Conservation (phyloP, 2,113 vertebrate species). For the Chaetodon trifascialis region DNA sequence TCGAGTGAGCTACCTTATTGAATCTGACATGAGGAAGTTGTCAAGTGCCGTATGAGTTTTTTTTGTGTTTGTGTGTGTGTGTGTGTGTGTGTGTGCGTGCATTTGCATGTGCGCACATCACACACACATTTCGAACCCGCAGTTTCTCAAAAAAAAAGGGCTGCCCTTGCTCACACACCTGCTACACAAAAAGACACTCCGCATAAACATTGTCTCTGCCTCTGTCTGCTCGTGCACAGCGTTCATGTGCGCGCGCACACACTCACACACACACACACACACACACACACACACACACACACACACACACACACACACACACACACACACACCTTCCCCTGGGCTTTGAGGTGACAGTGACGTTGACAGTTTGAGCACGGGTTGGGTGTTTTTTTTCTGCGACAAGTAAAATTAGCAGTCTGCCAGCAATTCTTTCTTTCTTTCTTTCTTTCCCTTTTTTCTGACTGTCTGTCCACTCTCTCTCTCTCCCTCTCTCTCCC, state of each 20-base stretch:
- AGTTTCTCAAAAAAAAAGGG: slow-evolving; percentile 19
- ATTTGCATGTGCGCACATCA: background rate
- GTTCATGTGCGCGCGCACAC: slow-evolving; percentile 3
- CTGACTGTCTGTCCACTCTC: slow-evolving; percentile 63
- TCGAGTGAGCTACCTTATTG: slow-evolving; percentile 91
- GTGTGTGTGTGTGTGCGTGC: background rate
- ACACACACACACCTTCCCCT: slow-evolving; percentile 67
- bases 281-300: slow-evolving; percentile 49
- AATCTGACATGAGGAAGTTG: slow-evolving; percentile 90
- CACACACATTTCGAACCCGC: background rate
- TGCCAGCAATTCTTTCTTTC: slow-evolving; percentile 90
- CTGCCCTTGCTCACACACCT: slow-evolving; percentile 21
- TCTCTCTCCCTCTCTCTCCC: slow-evolving; percentile 38
- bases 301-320: too few relatives aligned
- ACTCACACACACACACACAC: slow-evolving; percentile 24
- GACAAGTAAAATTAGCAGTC: slow-evolving; percentile 99
- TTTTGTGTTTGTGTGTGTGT: slow-evolving; percentile 7
- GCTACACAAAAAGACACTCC: slow-evolving; percentile 6
- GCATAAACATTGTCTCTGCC: slow-evolving; percentile 25
- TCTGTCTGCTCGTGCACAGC: slow-evolving; percentile 1
- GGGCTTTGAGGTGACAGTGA: slow-evolving; percentile 92
- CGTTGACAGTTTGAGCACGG: slow-evolving; percentile 93
- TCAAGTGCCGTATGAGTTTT: slow-evolving; percentile 64
- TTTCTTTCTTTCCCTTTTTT: slow-evolving; percentile 40
- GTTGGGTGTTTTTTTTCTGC: slow-evolving; percentile 86